These are phyloP conservation scores for Diprion similis DNA, from an alignment of 1,140 invertebrate species.

Conservation along the genomic window DNA sequence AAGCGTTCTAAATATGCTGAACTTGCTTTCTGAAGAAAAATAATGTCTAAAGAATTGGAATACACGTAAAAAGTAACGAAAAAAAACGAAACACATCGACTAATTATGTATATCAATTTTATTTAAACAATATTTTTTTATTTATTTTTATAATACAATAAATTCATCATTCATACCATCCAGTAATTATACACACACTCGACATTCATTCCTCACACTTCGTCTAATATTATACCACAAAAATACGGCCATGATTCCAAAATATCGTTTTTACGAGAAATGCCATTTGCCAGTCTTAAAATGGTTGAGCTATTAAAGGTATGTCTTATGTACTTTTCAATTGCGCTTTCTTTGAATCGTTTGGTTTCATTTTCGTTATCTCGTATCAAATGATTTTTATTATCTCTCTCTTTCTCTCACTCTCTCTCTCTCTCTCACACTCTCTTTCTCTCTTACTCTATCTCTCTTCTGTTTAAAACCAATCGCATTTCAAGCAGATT, in stretches of 20 bases:
- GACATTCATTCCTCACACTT: conserved; percentile 36
- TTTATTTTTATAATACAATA: conserved; percentile 57
- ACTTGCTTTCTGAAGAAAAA: too few species aligned
- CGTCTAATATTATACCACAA: conserved; percentile 46
- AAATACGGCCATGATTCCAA: conserved; percentile 50
- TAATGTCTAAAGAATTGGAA: too few species aligned
- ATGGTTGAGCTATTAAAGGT: conserved; percentile 36
- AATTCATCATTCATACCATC: conserved; percentile 42
- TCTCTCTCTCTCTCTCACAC: too few species aligned
- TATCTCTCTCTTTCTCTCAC: not conserved
- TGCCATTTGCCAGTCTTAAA: conserved; percentile 43
- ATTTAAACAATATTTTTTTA: conserved; percentile 54
- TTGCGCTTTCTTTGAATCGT: not conserved
- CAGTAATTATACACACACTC: conserved; percentile 28
- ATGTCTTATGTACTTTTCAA: conserved; percentile 6
- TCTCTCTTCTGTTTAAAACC: conserved; percentile 18
- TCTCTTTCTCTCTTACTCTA: not conserved
- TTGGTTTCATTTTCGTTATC: not conserved
- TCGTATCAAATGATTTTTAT: not conserved
- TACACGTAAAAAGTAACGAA: too few species aligned
- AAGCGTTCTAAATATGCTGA: too few species aligned
- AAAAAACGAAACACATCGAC: too few species aligned
- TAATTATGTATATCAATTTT: conserved; percentile 53
- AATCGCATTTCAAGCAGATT: conserved; percentile 38
- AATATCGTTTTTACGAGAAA: conserved; percentile 1